Evolutionary conservation across 2,888 invertebrate species (phyloP).

Genomic region (Thera obeliscata): DNA sequence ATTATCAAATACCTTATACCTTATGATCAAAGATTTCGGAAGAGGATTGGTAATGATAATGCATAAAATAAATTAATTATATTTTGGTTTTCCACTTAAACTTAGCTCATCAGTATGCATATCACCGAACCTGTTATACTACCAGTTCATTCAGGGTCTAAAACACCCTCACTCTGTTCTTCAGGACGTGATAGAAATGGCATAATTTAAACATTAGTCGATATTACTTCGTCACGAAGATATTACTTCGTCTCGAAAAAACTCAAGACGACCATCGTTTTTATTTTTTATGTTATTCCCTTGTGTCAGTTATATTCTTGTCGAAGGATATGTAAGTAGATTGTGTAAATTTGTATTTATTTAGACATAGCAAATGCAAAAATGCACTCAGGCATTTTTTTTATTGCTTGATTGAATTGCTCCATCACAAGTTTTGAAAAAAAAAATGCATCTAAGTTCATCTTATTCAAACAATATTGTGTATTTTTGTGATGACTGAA

Average conservation of each 20-base stretch:
- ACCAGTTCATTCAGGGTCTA: neutral
- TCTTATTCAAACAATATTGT: too few relatives aligned
- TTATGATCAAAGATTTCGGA: too few relatives aligned
- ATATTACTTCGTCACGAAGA: neutral
- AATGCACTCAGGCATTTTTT: neutral
- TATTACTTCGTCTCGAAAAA: neutral
- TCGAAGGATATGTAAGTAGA: neutral
- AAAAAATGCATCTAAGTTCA: too few relatives aligned
- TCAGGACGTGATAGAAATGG: constrained; percentile 5
- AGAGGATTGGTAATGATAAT: too few relatives aligned
- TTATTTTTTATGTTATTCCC: neutral
- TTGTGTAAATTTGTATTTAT: neutral
- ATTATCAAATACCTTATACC: too few relatives aligned
- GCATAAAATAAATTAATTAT: too few relatives aligned
- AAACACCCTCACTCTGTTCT: neutral
- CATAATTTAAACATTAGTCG: constrained; percentile 4
- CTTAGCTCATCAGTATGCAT: neutral
- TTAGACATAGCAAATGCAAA: neutral
- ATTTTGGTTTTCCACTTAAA: neutral
- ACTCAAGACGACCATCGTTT: neutral
- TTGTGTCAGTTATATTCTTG: neutral
- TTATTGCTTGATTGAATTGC: too few relatives aligned
- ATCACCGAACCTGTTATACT: neutral
- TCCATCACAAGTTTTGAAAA: too few relatives aligned
- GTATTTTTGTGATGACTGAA: too few relatives aligned